phyloP scores from a whole-genome alignment of 2,113 vertebrate genomes.

The Monopterus albus region DNA sequence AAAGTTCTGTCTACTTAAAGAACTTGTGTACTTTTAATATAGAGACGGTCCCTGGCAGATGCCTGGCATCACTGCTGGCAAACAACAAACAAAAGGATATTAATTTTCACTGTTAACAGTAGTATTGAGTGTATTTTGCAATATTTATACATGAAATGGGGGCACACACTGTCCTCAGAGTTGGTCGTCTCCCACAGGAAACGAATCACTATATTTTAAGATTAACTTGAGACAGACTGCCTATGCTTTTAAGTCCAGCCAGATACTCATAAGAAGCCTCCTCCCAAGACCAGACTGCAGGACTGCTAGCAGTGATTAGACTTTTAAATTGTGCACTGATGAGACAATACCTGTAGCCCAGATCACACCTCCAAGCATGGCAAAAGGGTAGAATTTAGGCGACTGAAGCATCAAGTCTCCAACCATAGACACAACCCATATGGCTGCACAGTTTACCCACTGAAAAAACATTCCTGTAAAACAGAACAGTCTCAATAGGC shows the following conservation, averaged over 20 bases:
- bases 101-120: too few species aligned
- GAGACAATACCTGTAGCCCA: conserved; percentile 89
- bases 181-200: background rate
- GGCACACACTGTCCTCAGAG: background rate
- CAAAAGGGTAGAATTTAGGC: conserved; percentile 88
- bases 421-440: conserved; percentile 86
- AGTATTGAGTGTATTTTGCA: background rate
- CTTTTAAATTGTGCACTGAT: background rate
- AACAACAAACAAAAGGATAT: too few species aligned
- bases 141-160: background rate
- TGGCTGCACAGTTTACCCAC: conserved; percentile 88
- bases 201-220: background rate
- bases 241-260: background rate
- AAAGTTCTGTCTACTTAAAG: too few species aligned
- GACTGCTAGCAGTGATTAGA: fast-evolving
- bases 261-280: background rate
- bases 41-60: too few species aligned
- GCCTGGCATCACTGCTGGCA: too few species aligned
- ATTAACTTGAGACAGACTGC: background rate
- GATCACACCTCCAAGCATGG: conserved; percentile 89
- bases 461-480: conserved; percentile 92
- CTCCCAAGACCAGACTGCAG: background rate
- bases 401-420: conserved; percentile 84
- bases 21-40: too few species aligned
- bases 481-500: too few species aligned